These are phyloP conservation scores for Melinopterus prodromus DNA, from an alignment of 2,888 invertebrate genomes.

Conservation along the genomic window DNA sequence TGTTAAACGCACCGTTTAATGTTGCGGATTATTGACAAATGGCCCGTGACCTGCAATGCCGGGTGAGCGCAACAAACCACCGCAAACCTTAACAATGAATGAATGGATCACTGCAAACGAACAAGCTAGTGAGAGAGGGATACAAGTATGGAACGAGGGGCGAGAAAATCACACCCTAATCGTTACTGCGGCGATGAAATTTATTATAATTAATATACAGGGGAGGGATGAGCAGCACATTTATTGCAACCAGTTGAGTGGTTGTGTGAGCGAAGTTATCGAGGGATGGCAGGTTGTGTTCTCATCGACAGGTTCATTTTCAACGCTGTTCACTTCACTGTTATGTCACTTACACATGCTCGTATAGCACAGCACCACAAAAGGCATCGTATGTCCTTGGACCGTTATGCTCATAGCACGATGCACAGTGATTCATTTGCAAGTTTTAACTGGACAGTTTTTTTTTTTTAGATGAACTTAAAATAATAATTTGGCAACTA, in stretches of 20 bases:
- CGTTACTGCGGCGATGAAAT: conserved; percentile 20
- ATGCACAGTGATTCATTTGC: too few relatives aligned
- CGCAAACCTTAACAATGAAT: conserved; percentile 16
- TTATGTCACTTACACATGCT: background rate
- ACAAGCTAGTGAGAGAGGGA: background rate
- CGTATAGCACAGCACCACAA: too few relatives aligned
- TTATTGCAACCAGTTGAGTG: background rate
- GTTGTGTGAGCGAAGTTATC: conserved; percentile 10
- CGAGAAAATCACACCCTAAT: conserved; percentile 26
- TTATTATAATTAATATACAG: conserved; percentile 23
- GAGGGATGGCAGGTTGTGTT: conserved; percentile 6
- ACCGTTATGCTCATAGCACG: too few relatives aligned
- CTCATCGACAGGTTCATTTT: conserved; percentile 8
- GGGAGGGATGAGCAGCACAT: conserved; percentile 5
- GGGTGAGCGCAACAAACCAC: background rate
- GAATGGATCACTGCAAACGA: conserved; percentile 15
- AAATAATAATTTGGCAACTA: too few relatives aligned
- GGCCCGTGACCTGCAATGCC: conserved; percentile 10
- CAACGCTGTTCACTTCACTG: conserved; percentile 5
- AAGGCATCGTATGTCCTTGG: too few relatives aligned
- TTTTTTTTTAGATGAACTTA: too few relatives aligned
- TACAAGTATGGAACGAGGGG: conserved; percentile 4
- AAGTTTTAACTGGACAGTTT: too few relatives aligned
- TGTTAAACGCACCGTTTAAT: conserved; percentile 22
- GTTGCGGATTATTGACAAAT: conserved; percentile 26